Base-by-base conservation (phyloP, 2,113 vertebrate species). In the Sapajus apella region DNA sequence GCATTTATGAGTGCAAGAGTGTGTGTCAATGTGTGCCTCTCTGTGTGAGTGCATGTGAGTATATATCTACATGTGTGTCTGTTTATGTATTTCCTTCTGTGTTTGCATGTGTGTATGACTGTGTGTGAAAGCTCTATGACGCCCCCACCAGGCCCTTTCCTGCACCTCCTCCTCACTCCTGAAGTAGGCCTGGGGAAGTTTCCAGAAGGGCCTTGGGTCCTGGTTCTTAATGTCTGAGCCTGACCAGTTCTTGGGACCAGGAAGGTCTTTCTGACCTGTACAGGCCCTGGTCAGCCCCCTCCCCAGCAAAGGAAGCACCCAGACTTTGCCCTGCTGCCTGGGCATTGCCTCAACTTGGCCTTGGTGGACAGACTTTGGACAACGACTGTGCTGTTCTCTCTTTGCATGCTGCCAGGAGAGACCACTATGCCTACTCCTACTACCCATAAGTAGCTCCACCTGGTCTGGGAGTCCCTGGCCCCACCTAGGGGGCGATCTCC, bases 381-480 rank as follows among this genome's bases (percentile, higher is more conserved):
- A 40, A 87, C 64, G 16, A 85, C 61, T 97, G 80, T 82, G 97
- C 97, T 97, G 50, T 98, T 99, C 98, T 98, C 96, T 98, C 30
- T 68, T 98, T 98, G 98, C 99, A 98, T 5, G 98, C 99, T 99
- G 98, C 98, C 99, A 99, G 99, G 99, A 99, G 99, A 99, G 99
- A 99, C 99, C 99, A 99, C 99, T 99, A 99, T 99, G 99, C 99
- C 98, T 99, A 99, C 98, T 99, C 99, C 98, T 99, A 99, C 98
- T 99, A 99, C 99, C 99, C 99, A 99, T 99, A 99, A 99, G 99
- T 40, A 40, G 37, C 37, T 40, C 37, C 37, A 40, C 37, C 37
- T 40, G 37, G 37, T 40, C 37, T 40, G 37, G 37, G 37, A 40
- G 37, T 40, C 37, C 37, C 37, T 40, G 37, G 37, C 37, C 37